Evolutionary conservation across 1,140 invertebrate genomes (phyloP).

Genomic region (Drosophila tropicalis): DNA sequence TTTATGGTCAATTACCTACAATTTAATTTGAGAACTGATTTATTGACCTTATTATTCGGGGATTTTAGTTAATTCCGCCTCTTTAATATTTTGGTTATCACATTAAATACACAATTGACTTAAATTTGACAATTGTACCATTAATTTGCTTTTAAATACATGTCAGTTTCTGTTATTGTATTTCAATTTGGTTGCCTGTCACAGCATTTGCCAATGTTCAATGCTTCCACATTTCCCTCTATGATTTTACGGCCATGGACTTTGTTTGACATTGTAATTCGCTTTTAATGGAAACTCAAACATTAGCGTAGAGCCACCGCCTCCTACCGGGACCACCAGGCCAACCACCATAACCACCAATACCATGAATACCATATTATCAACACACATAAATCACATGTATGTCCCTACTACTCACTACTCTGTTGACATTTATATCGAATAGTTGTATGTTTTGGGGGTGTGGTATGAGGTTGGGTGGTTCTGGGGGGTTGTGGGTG

Average conservation of each 20-base stretch:
- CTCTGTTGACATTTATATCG: conserved; percentile 29
- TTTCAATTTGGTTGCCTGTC: conserved; percentile 13
- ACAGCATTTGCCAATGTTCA: not conserved
- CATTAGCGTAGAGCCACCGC: conserved; percentile 15
- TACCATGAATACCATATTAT: conserved; percentile 33
- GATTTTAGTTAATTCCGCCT: not conserved
- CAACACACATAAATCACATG: conserved; percentile 41
- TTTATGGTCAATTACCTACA: not conserved
- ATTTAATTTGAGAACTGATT: not conserved
- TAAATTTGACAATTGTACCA: conserved; percentile 16
- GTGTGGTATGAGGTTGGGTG: too few species aligned
- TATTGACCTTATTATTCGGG: not conserved
- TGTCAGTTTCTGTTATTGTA: conserved; percentile 6
- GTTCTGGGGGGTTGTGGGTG: not conserved
- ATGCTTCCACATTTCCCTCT: not conserved
- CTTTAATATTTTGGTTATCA: not conserved
- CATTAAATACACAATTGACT: not conserved
- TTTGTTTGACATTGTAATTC: conserved; percentile 49
- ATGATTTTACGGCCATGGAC: conserved; percentile 21
- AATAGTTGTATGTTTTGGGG: conserved; percentile 47
- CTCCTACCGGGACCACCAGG: not conserved
- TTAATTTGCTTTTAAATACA: conserved; percentile 23
- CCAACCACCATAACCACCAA: not conserved
- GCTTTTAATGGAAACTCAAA: conserved; percentile 57
- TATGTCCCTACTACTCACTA: conserved; percentile 12